A percentile compares a stretch with the other conserved stretches of the same genome.
phyloP scores from a whole-genome alignment of 2,888 invertebrate species.

The Acanthosepion pharaonis region DNA sequence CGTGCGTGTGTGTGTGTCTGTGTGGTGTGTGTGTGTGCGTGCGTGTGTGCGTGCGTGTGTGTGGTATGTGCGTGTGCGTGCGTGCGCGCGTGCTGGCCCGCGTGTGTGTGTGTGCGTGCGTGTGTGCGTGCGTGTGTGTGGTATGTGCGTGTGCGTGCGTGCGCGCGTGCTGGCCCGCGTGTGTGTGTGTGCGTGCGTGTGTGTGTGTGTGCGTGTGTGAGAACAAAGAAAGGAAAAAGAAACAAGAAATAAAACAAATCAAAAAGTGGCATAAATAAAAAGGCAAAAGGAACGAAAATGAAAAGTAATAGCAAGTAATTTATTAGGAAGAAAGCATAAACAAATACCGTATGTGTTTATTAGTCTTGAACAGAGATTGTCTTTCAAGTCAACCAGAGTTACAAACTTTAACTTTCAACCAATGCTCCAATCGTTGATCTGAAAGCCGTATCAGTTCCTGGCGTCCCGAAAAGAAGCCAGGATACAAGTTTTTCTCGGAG shows the following conservation, averaged over 20 bases:
- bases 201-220: too few relatives aligned
- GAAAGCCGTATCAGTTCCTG: neutral
- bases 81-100: too few relatives aligned
- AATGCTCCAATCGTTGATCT: neutral
- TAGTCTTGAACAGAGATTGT: neutral
- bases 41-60: too few relatives aligned
- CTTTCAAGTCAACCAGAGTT: neutral
- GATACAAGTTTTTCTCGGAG: neutral
- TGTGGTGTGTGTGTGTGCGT: too few relatives aligned
- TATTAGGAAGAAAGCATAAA: neutral
- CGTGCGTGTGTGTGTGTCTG: too few relatives aligned
- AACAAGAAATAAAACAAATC: neutral
- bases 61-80: too few relatives aligned
- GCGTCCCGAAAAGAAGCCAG: neutral
- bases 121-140: too few relatives aligned
- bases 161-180: too few relatives aligned
- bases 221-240: neutral
- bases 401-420: neutral
- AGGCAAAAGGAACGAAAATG: neutral
- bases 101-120: too few relatives aligned
- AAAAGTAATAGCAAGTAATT: neutral
- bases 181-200: too few relatives aligned
- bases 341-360: neutral
- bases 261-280: neutral
- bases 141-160: too few relatives aligned